Conservation (phyloP, 2,797 vertebrate genomes). For the Alca torda region DNA sequence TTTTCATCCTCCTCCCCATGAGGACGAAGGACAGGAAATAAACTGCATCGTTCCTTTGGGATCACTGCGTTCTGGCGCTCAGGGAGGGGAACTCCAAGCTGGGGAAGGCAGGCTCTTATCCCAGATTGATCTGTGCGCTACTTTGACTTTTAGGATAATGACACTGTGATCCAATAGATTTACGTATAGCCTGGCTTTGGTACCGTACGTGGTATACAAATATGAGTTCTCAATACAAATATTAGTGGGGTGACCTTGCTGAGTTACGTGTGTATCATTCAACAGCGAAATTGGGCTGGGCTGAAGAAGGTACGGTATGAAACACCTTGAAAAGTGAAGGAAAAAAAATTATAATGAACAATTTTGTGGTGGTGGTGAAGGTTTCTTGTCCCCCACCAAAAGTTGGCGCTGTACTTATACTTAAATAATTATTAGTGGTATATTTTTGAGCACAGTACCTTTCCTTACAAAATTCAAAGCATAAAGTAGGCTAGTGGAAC, state of each 20-base stretch:
- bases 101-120: neutral
- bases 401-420: neutral
- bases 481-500: neutral
- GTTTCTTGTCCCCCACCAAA: rapidly evolving
- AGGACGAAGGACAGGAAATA: neutral
- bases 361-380: neutral
- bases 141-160: neutral
- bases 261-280: neutral
- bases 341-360: neutral
- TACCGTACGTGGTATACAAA: rapidly evolving
- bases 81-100: neutral
- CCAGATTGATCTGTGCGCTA: rapidly evolving
- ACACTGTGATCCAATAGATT: neutral
- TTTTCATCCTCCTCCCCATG: neutral
- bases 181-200: neutral
- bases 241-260: neutral
- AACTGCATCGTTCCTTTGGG: neutral
- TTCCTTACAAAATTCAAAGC: neutral
- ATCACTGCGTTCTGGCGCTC: neutral
- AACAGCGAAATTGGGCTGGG: neutral
- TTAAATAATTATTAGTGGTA: neutral
- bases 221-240: neutral
- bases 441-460: neutral
- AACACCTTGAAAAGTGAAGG: neutral
- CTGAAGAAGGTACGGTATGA: neutral